phyloP scores from a whole-genome alignment of 2,113 vertebrate species.

The Pachycephala philippinensis region DNA sequence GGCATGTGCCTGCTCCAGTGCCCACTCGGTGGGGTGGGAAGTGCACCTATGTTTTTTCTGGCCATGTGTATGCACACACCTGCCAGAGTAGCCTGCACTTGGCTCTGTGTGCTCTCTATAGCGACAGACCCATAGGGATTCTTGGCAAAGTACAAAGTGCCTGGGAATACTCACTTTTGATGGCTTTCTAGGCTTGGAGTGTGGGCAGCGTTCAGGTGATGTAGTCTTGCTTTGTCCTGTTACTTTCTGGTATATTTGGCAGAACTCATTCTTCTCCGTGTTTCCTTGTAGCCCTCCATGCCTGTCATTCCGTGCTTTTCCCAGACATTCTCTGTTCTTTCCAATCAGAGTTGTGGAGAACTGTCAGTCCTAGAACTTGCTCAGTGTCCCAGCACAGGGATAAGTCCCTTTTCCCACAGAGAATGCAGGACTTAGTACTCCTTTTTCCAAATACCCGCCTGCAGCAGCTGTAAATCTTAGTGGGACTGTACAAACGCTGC shows the following conservation, averaged over 20 bases:
- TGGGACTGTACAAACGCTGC: neutral
- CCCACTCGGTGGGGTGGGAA: neutral
- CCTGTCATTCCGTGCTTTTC: neutral
- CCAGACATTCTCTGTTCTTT: rapidly evolving
- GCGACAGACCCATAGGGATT: neutral
- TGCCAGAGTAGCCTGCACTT: neutral
- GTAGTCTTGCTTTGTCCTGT: neutral
- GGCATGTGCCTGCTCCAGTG: neutral
- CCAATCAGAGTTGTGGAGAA: neutral
- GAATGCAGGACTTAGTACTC: neutral
- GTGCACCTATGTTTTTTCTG: neutral
- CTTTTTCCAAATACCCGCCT: neutral
- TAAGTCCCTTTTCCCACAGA: neutral
- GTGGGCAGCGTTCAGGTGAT: neutral
- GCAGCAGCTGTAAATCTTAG: neutral
- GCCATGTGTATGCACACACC: neutral
- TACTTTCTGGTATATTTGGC: neutral
- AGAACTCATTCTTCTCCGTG: neutral
- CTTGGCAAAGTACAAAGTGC: neutral
- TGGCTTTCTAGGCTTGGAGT: neutral
- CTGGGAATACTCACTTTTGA: neutral
- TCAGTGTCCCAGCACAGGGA: neutral
- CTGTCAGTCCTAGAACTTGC: neutral
- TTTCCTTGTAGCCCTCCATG: neutral
- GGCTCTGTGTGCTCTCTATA: neutral